Conservation (phyloP, 2,888 invertebrate species). For the Athrips mouffetella region DNA sequence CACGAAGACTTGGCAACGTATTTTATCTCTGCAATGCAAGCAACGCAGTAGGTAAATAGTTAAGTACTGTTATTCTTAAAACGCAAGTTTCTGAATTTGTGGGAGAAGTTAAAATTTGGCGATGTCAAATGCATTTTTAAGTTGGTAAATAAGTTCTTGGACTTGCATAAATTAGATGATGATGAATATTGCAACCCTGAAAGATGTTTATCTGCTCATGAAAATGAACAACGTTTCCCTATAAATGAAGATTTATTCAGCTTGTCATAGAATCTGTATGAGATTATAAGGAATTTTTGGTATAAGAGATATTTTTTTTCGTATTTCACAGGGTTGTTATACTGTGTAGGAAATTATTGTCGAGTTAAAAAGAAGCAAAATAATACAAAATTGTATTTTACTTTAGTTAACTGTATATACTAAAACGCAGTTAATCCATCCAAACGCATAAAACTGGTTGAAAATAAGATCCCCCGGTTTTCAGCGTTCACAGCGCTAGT, state of each 20-base stretch:
- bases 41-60: constrained; percentile 66
- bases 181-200: too few relatives aligned
- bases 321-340: too few relatives aligned
- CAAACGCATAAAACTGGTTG: constrained; percentile 8
- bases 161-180: too few relatives aligned
- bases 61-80: constrained; percentile 29
- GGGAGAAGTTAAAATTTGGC: constrained; percentile 8
- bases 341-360: too few relatives aligned
- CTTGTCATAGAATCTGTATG: too few relatives aligned
- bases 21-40: constrained; percentile 72
- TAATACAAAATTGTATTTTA: too few relatives aligned
- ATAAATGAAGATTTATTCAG: too few relatives aligned
- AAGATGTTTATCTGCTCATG: too few relatives aligned
- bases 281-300: too few relatives aligned
- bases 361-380: too few relatives aligned
- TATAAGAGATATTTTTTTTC: too few relatives aligned
- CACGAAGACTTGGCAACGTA: constrained; percentile 73
- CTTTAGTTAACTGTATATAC: not conserved
- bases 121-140: not conserved
- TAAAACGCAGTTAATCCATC: constrained; percentile 8
- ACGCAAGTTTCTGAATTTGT: constrained; percentile 12
- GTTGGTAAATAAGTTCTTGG: not conserved
- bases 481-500: constrained; percentile 13
- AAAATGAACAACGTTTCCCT: too few relatives aligned
- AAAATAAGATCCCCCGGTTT: constrained; percentile 12